Percentiles rank a stretch among this genome's conserved stretches.
These are phyloP conservation scores for Saccopteryx leptura DNA, from an alignment of 2,113 vertebrate species.

Conservation along the genomic window DNA sequence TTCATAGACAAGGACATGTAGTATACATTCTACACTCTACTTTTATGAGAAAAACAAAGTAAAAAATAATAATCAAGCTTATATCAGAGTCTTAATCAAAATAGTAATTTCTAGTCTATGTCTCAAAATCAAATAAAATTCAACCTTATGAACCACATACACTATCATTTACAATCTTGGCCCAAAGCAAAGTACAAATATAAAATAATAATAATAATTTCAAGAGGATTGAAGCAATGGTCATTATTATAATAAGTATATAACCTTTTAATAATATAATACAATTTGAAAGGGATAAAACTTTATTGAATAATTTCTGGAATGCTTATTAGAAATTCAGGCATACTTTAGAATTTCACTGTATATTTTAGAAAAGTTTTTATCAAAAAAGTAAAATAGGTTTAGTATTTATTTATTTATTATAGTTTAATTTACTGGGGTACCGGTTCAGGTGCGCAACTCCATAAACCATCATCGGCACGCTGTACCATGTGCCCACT, in stretches of 20 bases:
- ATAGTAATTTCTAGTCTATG: slow-evolving; percentile 35
- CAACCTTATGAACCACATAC: slow-evolving; percentile 32
- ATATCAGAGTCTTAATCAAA: slow-evolving; percentile 50
- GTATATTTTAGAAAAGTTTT: neutral
- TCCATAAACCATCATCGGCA: too few species aligned
- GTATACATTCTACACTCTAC: neutral
- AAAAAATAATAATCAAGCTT: slow-evolving; percentile 51
- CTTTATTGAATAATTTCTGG: neutral
- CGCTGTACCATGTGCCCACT: too few species aligned
- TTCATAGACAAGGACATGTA: neutral
- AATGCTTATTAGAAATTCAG: slow-evolving; percentile 31
- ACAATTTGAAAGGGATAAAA: neutral
- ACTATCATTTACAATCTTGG: neutral
- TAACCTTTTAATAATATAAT: neutral
- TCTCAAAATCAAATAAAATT: slow-evolving; percentile 54
- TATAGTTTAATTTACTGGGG: too few species aligned
- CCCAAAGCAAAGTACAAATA: slow-evolving; percentile 3
- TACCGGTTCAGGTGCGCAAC: too few species aligned
- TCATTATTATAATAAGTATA: neutral
- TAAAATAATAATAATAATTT: slow-evolving; percentile 53
- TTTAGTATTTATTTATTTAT: too few species aligned
- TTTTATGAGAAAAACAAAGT: slow-evolving; percentile 38
- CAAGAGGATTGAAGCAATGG: neutral
- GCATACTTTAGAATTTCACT: neutral
- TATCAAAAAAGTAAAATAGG: neutral